These are phyloP conservation scores for Coracias cyanogaster DNA, from an alignment of 2,797 vertebrate species.

Conservation along the genomic window DNA sequence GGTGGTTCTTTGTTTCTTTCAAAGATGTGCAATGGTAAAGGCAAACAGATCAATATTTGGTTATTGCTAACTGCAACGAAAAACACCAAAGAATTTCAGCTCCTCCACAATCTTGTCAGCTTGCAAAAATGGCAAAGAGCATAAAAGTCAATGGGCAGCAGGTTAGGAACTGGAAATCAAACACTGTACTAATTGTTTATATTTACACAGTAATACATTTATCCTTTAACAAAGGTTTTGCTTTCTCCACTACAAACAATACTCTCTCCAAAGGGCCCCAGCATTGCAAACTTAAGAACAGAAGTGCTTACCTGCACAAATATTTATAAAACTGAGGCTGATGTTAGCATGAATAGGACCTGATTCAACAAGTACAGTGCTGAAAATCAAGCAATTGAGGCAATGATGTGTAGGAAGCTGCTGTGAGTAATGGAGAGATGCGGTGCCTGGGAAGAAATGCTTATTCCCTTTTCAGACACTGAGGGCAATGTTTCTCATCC, in stretches of 20 bases:
- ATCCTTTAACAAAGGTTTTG: slow-evolving; percentile 12
- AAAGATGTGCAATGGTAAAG: not conserved
- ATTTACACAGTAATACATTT: not conserved
- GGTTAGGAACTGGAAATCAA: slow-evolving; percentile 23
- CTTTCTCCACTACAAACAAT: not conserved
- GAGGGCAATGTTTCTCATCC: not conserved
- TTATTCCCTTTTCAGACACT: not conserved
- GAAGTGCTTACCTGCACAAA: not conserved
- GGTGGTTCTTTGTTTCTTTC: not conserved
- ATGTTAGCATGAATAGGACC: not conserved
- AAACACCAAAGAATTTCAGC: not conserved
- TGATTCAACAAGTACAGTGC: not conserved
- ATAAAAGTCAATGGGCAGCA: not conserved
- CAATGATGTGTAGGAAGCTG: not conserved
- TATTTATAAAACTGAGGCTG: slow-evolving; percentile 26
- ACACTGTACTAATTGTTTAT: not conserved
- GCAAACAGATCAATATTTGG: slow-evolving; percentile 32
- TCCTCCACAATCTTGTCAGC: not conserved
- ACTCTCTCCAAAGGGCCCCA: not conserved
- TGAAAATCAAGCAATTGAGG: not conserved
- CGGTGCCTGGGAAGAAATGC: not conserved
- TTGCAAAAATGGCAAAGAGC: slow-evolving; percentile 5
- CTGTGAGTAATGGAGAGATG: not conserved
- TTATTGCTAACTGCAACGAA: not conserved
- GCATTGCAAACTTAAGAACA: not conserved